These are phyloP conservation scores for Cataglyphis hispanica DNA, from an alignment of 1,140 invertebrate species.

Conservation along the genomic window DNA sequence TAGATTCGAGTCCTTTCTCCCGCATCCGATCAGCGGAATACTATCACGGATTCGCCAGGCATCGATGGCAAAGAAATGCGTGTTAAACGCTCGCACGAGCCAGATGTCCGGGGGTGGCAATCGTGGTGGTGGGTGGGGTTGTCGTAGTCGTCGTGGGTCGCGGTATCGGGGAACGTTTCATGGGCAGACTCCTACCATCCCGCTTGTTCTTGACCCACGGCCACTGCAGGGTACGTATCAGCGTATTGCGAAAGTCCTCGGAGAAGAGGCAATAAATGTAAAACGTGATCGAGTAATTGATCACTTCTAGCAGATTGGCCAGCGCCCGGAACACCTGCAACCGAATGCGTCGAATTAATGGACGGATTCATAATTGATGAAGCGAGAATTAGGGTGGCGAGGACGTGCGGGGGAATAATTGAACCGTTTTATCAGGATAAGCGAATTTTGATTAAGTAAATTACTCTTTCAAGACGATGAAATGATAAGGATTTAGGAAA, in stretches of 20 bases:
- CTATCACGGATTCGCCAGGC: slow-evolving; percentile 23
- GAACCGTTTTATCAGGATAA: background rate
- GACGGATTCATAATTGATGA: slow-evolving; percentile 50
- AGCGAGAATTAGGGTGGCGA: slow-evolving; percentile 1
- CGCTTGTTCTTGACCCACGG: slow-evolving; percentile 83
- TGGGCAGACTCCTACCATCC: slow-evolving; percentile 69
- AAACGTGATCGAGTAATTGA: slow-evolving; percentile 92
- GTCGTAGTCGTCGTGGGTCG: slow-evolving; percentile 79
- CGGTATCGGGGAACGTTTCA: slow-evolving; percentile 76
- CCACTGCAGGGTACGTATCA: slow-evolving; percentile 89
- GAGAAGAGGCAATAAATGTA: slow-evolving; percentile 93
- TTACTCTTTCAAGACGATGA: slow-evolving; percentile 24
- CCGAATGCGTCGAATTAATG: slow-evolving; percentile 18
- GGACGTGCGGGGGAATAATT: background rate
- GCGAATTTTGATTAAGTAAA: background rate
- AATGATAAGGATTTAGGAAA: background rate
- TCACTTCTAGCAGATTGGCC: slow-evolving; percentile 91
- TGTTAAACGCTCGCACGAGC: slow-evolving; percentile 77
- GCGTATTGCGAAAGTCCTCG: slow-evolving; percentile 91
- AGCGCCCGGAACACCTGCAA: slow-evolving; percentile 91
- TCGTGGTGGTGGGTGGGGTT: slow-evolving; percentile 76
- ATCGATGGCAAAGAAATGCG: slow-evolving; percentile 38
- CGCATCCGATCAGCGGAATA: background rate
- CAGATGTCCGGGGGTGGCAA: slow-evolving; percentile 77
- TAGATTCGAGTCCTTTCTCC: slow-evolving; percentile 11